These are phyloP conservation scores for Charanyca ferruginea DNA, from an alignment of 2,888 invertebrate species.

Conservation along the genomic window DNA sequence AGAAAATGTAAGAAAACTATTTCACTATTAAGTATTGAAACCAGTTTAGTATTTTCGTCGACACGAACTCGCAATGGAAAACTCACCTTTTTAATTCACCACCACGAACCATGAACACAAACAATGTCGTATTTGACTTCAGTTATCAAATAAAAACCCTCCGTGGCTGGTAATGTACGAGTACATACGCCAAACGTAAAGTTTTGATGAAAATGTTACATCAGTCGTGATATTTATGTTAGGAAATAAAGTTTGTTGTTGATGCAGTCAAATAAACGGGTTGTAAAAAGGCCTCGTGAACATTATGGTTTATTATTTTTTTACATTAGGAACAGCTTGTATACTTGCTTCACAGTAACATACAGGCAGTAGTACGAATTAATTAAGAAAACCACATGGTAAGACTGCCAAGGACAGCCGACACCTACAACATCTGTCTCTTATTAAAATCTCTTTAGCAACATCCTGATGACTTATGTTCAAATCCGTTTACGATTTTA, in stretches of 20 bases:
- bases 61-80: neutral
- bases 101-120: constrained; percentile 12
- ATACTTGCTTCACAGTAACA: neutral
- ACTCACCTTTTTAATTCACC: neutral
- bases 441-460: constrained; percentile 26
- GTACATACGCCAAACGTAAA: neutral
- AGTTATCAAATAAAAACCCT: constrained; percentile 5
- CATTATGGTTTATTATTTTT: neutral
- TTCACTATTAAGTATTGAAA: neutral
- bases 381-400: constrained; percentile 6
- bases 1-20: constrained; percentile 17
- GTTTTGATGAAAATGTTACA: constrained; percentile 14
- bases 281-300: neutral
- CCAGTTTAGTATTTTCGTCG: constrained; percentile 7
- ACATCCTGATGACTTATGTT: constrained; percentile 14
- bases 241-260: constrained; percentile 29
- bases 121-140: constrained; percentile 13
- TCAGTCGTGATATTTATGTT: constrained; percentile 14
- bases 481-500: constrained; percentile 20
- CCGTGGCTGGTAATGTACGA: constrained; percentile 6
- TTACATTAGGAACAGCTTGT: neutral
- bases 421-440: constrained; percentile 12
- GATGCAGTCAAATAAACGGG: constrained; percentile 21
- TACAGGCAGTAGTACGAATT: neutral
- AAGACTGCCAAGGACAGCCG: neutral